These are phyloP conservation scores for Callaeas wilsoni DNA, from an alignment of 2,113 vertebrate genomes.

Conservation along the genomic window DNA sequence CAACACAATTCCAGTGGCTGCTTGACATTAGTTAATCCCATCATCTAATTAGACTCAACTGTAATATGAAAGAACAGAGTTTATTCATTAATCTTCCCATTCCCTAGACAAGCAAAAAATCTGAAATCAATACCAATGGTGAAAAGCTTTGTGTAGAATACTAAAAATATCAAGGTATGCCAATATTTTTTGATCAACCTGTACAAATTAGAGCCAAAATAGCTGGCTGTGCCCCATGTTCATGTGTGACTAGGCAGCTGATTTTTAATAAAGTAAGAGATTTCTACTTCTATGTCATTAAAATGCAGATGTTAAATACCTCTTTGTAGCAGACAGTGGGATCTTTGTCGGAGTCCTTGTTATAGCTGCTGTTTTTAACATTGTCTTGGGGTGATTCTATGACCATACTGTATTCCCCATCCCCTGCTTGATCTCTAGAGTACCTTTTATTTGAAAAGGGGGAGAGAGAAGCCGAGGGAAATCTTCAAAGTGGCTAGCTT, in stretches of 20 bases:
- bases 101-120: neutral
- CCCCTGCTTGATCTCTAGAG: too few species aligned
- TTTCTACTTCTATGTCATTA: neutral
- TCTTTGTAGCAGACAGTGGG: neutral
- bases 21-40: neutral
- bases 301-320: neutral
- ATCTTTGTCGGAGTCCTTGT: neutral
- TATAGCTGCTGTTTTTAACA: neutral
- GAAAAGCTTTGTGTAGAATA: neutral
- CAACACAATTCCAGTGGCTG: neutral
- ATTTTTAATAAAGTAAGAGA: neutral
- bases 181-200: neutral
- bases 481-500: too few species aligned
- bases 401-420: too few species aligned
- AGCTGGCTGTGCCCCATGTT: neutral
- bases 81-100: slow-evolving; percentile 23
- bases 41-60: neutral
- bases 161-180: neutral
- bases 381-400: too few species aligned
- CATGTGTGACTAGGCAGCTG: neutral
- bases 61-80: neutral
- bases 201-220: neutral
- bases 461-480: too few species aligned
- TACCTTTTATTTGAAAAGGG: too few species aligned
- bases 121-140: neutral